phyloP scores from a whole-genome alignment of 1,140 invertebrate species.

The Eriocheir sinensis region DNA sequence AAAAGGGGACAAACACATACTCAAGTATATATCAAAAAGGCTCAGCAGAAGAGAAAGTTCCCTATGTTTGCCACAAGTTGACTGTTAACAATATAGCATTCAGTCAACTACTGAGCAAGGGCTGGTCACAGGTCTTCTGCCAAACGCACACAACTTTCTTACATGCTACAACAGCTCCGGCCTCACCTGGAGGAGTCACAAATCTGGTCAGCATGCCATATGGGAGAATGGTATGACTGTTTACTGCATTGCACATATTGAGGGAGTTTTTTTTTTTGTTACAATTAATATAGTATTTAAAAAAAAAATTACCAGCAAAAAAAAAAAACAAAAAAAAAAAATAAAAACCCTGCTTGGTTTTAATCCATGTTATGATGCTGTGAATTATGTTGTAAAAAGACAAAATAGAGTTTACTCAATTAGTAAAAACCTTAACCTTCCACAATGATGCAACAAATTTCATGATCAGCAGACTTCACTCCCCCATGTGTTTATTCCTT shows the following conservation, averaged over 20 bases:
- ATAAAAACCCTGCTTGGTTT: neutral
- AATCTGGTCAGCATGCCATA: constrained; percentile 54
- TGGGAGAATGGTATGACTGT: constrained; percentile 44
- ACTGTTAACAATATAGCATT: neutral
- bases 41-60: constrained; percentile 59
- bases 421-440: too few species aligned
- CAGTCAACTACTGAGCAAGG: constrained; percentile 63
- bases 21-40: constrained; percentile 49
- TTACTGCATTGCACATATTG: neutral
- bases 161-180: constrained; percentile 55
- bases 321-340: too few species aligned
- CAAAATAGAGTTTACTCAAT: neutral
- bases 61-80: constrained; percentile 46
- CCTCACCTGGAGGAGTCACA: constrained; percentile 13
- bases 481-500: neutral
- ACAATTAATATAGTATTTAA: neutral
- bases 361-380: neutral
- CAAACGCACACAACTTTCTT: constrained; percentile 62
- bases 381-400: neutral
- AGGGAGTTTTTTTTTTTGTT: neutral
- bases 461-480: neutral
- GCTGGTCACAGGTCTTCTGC: constrained; percentile 51
- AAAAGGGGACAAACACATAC: constrained; percentile 46
- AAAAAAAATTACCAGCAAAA: too few species aligned
- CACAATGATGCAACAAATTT: too few species aligned